Evolutionary conservation across 2,113 vertebrate species (phyloP), one percentile per base, ranked within the genome.

Genomic region (Mesoclemmys tuberculata): DNA sequence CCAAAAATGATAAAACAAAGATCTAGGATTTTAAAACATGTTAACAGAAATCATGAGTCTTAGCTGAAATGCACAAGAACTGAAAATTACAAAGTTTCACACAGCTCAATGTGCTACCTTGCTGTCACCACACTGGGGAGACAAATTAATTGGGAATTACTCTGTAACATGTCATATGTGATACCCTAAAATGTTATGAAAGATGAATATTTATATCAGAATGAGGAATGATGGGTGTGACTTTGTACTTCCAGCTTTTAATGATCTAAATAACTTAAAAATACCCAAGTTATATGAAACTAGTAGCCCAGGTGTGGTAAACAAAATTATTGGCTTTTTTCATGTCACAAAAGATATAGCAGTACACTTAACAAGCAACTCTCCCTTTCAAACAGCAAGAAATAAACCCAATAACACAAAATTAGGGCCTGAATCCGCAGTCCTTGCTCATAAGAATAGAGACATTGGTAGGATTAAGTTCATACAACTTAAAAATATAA

Each of bases 131-230:
- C 90, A 85, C 48, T 80, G 35, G 80, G 86, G n/a, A 91, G 52
- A 35, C 7, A 80, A 90, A 44, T 90, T 87, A 96, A 95, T 87
- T 89, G 88, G 93, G 78, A 92, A 55, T 96, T 93, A 91, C 29
- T 93, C 24, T 55, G 89, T 77, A 1, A 56, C 19, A 46, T 1
- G 21, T 26, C 84, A 93, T 56, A 78, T 22, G 3, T 61, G 77
- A 94, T 5, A 52, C 54, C 51, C 89, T 19, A 74, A 35, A 90
- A 85, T 81, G n/a, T 96, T 89, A 85, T 41, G 22, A 46, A 90
- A 90, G 61, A 48, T 61, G 9, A 92, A 64, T 78, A 94, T 82
- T 91, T 90, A 90, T 86, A 85, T 19, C 64, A 79, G 87, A 82
- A 89, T 82, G 74, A 0, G 55, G 91, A 92, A 26, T 84, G 51